Evolutionary conservation across 2,888 invertebrate genomes (phyloP).

Genomic region (Portevinia maculata): DNA sequence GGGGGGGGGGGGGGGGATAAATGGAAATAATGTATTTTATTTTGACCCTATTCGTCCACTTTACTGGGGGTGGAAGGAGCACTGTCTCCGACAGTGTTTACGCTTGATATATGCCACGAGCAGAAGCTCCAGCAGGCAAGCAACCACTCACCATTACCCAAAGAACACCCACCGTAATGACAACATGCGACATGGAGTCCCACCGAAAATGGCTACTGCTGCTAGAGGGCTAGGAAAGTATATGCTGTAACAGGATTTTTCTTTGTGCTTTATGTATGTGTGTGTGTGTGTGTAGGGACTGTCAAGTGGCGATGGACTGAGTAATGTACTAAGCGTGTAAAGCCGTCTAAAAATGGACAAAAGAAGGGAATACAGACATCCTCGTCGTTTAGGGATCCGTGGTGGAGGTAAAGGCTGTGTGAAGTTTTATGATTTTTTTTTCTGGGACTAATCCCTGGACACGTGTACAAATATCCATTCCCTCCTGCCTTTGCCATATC

Average conservation of each 20-base stretch:
- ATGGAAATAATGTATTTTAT: slow-evolving; percentile 24
- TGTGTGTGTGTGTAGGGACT: slow-evolving; percentile 28
- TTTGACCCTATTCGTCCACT: slow-evolving; percentile 31
- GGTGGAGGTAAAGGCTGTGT: background rate
- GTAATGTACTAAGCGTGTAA: slow-evolving; percentile 66
- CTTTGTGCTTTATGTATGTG: slow-evolving; percentile 32
- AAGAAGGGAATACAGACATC: slow-evolving; percentile 48
- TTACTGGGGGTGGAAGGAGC: background rate
- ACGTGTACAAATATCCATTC: slow-evolving; percentile 48
- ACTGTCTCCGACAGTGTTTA: slow-evolving; percentile 52
- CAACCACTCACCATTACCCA: slow-evolving; percentile 25
- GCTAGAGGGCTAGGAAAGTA: background rate
- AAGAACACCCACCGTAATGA: slow-evolving; percentile 46
- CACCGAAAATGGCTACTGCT: slow-evolving; percentile 43
- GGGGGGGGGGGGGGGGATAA: no score
- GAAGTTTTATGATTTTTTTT: slow-evolving; percentile 40
- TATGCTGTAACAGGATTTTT: slow-evolving; percentile 31
- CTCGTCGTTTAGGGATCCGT: slow-evolving; percentile 15
- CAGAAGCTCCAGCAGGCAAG: slow-evolving; percentile 20
- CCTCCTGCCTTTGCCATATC: slow-evolving; percentile 2
- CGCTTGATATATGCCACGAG: slow-evolving; percentile 60
- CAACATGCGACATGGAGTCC: slow-evolving; percentile 58
- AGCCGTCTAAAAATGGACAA: slow-evolving; percentile 37
- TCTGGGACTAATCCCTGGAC: slow-evolving; percentile 54
- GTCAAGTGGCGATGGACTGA: slow-evolving; percentile 52